Percentiles rank a stretch among this genome's conserved stretches.
Conservation (phyloP, 2,888 invertebrate species). For the Rhamphomyia laevipes region DNA sequence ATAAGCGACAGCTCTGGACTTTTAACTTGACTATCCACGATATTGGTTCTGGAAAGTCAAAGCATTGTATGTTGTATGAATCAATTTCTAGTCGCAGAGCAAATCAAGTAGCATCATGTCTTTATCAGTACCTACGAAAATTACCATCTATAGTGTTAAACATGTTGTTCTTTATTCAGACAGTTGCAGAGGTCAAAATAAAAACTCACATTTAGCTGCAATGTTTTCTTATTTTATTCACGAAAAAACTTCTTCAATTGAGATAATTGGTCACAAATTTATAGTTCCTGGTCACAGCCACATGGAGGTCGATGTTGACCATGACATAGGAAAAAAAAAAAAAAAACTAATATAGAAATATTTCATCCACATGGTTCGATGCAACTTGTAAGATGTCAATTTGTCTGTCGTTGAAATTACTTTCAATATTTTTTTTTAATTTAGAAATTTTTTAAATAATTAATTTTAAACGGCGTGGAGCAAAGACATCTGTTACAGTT, state of each 20-base stretch:
- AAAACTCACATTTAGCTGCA: neutral
- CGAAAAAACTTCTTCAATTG: neutral
- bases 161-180: neutral
- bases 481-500: too few relatives aligned
- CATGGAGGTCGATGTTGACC: too few relatives aligned
- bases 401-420: too few relatives aligned
- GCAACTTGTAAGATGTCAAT: too few relatives aligned
- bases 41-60: neutral
- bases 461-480: too few relatives aligned
- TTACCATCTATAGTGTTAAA: neutral
- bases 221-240: neutral
- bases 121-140: neutral
- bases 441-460: too few relatives aligned
- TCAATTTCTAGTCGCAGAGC: neutral
- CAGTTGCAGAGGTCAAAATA: neutral
- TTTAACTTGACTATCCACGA: conserved; percentile 1
- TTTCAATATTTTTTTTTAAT: too few relatives aligned
- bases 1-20: neutral
- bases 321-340: too few relatives aligned
- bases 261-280: too few relatives aligned
- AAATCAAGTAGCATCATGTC: conserved; percentile 1
- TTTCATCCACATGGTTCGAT: too few relatives aligned
- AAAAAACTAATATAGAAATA: too few relatives aligned
- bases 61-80: conserved; percentile 1
- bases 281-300: too few relatives aligned